phyloP scores from a whole-genome alignment of 2,797 vertebrate genomes.

The Atherinosoma microstoma region DNA sequence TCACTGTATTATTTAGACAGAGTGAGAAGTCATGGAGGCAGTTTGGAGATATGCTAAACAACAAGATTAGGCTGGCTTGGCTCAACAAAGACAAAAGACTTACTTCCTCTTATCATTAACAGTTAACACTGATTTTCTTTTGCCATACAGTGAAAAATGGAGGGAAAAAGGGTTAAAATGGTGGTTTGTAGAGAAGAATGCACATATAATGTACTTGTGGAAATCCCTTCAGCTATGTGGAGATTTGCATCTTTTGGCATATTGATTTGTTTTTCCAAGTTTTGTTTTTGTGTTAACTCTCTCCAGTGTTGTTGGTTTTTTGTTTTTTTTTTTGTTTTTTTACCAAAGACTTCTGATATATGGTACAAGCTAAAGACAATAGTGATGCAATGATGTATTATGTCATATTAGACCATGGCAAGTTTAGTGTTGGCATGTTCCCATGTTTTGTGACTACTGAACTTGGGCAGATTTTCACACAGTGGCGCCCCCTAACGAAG shows the following conservation, averaged over 20 bases:
- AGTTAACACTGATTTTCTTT: slow-evolving; percentile 20
- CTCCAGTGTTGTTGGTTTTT: background rate
- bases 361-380: background rate
- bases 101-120: slow-evolving; percentile 17
- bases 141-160: background rate
- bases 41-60: slow-evolving; percentile 53
- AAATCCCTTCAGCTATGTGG: background rate
- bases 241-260: background rate
- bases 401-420: background rate
- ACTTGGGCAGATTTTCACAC: no score
- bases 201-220: background rate
- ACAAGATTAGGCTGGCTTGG: slow-evolving; percentile 47
- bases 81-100: slow-evolving; percentile 27
- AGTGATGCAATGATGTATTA: background rate
- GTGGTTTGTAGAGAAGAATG: background rate
- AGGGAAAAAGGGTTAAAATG: background rate
- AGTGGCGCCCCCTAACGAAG: no score
- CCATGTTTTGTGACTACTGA: no score
- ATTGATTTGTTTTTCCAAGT: background rate
- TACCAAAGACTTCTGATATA: background rate
- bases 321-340: no score
- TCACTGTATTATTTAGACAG: slow-evolving; percentile 42
- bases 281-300: background rate
- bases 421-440: no score
- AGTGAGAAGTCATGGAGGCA: slow-evolving; percentile 34